phyloP scores from a whole-genome alignment of 2,797 vertebrate genomes.

The Aplochiton taeniatus region DNA sequence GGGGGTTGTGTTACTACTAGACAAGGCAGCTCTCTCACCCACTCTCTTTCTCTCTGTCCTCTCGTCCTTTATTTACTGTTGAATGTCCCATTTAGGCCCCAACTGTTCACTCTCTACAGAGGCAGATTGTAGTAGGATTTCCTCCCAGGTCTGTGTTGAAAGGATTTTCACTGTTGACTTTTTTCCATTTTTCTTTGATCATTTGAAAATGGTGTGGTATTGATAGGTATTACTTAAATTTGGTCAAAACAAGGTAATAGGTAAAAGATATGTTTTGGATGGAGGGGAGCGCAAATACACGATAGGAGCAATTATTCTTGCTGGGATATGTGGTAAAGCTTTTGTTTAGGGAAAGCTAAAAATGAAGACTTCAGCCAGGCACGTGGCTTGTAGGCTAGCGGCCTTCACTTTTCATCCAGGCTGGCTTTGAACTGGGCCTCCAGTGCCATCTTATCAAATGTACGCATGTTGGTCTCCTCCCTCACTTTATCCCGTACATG shows the following conservation, averaged over 20 bases:
- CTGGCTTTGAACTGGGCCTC: constrained; percentile 92
- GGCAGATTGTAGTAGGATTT: constrained; percentile 26
- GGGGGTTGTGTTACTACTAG: constrained; percentile 18
- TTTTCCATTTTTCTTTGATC: constrained; percentile 14
- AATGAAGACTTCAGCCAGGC: constrained; percentile 46
- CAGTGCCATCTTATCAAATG: constrained; percentile 96
- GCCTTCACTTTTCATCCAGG: constrained; percentile 85
- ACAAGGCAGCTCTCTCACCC: constrained; percentile 32
- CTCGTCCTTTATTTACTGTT: constrained; percentile 11
- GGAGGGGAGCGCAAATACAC: constrained; percentile 28
- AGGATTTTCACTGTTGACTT: not conserved
- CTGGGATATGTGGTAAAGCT: constrained; percentile 46
- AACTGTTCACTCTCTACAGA: constrained; percentile 14
- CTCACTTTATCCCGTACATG: constrained; percentile 93
- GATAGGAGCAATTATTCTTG: constrained; percentile 30
- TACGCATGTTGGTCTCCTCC: constrained; percentile 91
- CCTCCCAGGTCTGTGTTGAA: constrained; percentile 23
- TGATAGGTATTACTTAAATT: constrained; percentile 14
- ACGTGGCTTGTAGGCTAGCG: constrained; percentile 20
- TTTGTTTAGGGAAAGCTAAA: constrained; percentile 43
- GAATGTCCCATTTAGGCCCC: constrained; percentile 19
- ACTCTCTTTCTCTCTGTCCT: no score
- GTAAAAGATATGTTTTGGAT: constrained; percentile 18
- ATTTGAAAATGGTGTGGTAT: constrained; percentile 16
- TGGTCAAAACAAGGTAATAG: constrained; percentile 29